Evolutionary conservation across 2,113 vertebrate species (phyloP), one percentile per base, ranked within the genome.

Genomic region (Cyanoliseus patagonus): DNA sequence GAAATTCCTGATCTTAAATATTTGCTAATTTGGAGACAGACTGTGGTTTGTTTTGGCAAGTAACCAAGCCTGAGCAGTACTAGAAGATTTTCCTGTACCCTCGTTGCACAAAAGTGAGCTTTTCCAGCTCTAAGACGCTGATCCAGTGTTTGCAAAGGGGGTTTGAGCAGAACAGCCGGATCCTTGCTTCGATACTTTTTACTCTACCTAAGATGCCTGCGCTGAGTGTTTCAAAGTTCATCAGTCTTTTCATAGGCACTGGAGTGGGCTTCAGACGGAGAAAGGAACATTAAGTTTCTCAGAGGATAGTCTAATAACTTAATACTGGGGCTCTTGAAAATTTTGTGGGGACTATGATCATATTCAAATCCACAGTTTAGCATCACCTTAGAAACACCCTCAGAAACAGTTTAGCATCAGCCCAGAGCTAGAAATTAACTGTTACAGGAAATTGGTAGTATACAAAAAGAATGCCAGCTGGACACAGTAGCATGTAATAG

Each of bases 1-100:
- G 39, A 42, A 44, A 49, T 64, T 61, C 66, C 66, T 61, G 11
- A 64, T 91, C 81, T 84, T 72, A 78, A 91, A 51, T 70, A 53
- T 27, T 78, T 7, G 7, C 49, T 94, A 89, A 67, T 91, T 84
- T 89, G 73, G 59, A 88, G 80, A 62, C 37, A 96, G 80, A 74
- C 63, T 79, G 83, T 83, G 53, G 35, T 94, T 92, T 94, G 63
- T 69, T 85, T 92, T 88, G 86, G 80, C 92, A 92, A 86, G 66
- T 75, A 61, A 74, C 83, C 86, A 92, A 81, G 69, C 7, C 3
- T 64, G 64, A 92, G 53, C 8, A 3, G 53, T 62, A 47, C 35
- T 84, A 81, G 61, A 88, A 81, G 55, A 77, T 86, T 84, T 80
- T 55, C 61, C n/a, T 7, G 3, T 15, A 59, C 53, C 24, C 46